phyloP scores from a whole-genome alignment of 2,888 invertebrate genomes.

The Pseudococcus viburni region DNA sequence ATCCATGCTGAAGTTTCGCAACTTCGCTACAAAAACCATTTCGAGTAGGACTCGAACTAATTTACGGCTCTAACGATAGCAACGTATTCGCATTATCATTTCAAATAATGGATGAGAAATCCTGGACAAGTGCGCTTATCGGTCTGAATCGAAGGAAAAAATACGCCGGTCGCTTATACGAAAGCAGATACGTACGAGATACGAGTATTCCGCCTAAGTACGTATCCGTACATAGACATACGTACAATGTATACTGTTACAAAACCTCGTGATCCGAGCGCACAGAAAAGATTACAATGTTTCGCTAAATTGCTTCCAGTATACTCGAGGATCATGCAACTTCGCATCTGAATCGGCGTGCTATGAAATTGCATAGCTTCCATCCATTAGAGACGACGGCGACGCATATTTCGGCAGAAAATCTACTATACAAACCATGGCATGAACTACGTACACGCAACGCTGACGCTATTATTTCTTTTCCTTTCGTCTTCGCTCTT shows the following conservation, averaged over 20 bases:
- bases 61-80: constrained; percentile 16
- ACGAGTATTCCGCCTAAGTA: neutral
- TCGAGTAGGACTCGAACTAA: neutral
- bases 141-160: constrained; percentile 36
- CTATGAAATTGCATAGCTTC: constrained; percentile 29
- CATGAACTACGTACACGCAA: neutral
- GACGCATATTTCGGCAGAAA: constrained; percentile 33
- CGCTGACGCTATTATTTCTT: neutral
- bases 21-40: neutral
- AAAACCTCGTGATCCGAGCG: constrained; percentile 19
- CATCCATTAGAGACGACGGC: constrained; percentile 22
- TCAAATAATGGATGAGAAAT: constrained; percentile 28
- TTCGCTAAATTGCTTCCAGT: constrained; percentile 22
- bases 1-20: constrained; percentile 25
- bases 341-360: neutral
- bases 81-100: constrained; percentile 16
- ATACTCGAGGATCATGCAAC: constrained; percentile 42
- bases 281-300: constrained; percentile 41
- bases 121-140: constrained; percentile 22
- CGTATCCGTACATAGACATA: neutral
- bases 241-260: neutral
- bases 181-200: neutral
- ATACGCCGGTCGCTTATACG: constrained; percentile 27
- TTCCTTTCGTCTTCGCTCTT: neutral
- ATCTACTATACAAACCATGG: neutral